Evolutionary conservation across 2,888 invertebrate species (phyloP).

Genomic region (Marronus borbonicus): DNA sequence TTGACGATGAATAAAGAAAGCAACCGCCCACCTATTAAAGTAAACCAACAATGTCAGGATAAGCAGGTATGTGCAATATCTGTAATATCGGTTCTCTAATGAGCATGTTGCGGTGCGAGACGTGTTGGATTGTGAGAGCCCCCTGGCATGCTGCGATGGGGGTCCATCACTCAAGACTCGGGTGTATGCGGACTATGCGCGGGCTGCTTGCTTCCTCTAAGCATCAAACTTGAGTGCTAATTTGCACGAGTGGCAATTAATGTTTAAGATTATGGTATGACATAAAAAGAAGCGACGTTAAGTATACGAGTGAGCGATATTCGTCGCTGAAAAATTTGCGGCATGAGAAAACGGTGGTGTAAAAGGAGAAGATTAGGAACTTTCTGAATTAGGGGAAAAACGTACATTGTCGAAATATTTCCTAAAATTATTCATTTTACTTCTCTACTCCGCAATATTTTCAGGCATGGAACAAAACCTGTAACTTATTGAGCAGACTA

Average conservation of each 20-base stretch:
- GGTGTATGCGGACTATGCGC: constrained; percentile 27
- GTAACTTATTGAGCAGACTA: too few species aligned
- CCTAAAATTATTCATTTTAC: background rate
- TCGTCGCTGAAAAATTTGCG: constrained; percentile 34
- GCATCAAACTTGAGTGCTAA: constrained; percentile 47
- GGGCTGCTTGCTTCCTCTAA: constrained; percentile 37
- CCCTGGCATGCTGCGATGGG: constrained; percentile 55
- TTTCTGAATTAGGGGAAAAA: constrained; percentile 8
- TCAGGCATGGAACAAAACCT: too few species aligned
- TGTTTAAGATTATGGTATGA: constrained; percentile 42
- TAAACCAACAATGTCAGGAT: constrained; percentile 55
- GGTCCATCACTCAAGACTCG: constrained; percentile 56
- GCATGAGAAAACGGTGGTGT: constrained; percentile 21
- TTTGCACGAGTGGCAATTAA: constrained; percentile 42
- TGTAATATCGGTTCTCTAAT: constrained; percentile 54
- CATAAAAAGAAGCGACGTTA: constrained; percentile 42
- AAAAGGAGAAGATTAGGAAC: constrained; percentile 9
- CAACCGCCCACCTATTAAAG: constrained; percentile 55
- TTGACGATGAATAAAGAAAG: constrained; percentile 35
- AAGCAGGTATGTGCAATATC: constrained; percentile 57
- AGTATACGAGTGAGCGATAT: constrained; percentile 38
- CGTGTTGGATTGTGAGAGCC: constrained; percentile 57
- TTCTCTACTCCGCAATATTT: background rate
- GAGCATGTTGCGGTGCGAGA: constrained; percentile 55
- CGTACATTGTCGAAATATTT: constrained; percentile 3